Evolutionary conservation across 1,140 invertebrate species (phyloP).

Genomic region (Macrobrachium rosenbergii): DNA sequence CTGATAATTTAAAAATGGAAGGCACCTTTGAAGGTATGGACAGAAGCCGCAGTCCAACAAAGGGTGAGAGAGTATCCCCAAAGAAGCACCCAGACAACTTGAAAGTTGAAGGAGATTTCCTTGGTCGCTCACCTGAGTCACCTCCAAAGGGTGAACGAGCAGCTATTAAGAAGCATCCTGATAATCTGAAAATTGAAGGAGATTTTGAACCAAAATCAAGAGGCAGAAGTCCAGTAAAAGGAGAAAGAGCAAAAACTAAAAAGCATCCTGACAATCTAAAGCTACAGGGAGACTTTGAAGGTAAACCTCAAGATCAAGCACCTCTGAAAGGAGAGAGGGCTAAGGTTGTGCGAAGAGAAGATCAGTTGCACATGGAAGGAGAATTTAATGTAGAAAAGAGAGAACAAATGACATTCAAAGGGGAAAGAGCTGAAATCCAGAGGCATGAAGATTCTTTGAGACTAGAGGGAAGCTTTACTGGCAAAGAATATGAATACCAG

Average conservation of each 20-base stretch:
- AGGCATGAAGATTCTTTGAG: constrained; percentile 74
- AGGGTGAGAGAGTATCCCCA: constrained; percentile 64
- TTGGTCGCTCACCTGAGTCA: constrained; percentile 72
- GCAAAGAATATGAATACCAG: constrained; percentile 42
- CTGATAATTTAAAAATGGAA: constrained; percentile 66
- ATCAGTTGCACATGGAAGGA: constrained; percentile 77
- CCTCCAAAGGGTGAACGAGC: constrained; percentile 71
- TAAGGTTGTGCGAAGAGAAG: constrained; percentile 70
- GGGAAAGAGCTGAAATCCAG: constrained; percentile 72
- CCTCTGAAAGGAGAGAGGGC: constrained; percentile 57
- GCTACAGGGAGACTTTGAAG: constrained; percentile 74
- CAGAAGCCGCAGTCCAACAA: constrained; percentile 55
- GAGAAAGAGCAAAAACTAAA: constrained; percentile 60
- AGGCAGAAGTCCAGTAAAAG: constrained; percentile 57
- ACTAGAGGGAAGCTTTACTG: constrained; percentile 74
- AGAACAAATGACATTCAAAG: constrained; percentile 65
- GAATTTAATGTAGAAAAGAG: constrained; percentile 71
- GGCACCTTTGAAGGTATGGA: constrained; percentile 64
- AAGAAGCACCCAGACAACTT: constrained; percentile 66
- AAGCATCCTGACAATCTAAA: constrained; percentile 71
- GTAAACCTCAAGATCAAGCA: constrained; percentile 67
- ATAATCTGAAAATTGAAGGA: constrained; percentile 74
- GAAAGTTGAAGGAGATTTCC: constrained; percentile 67
- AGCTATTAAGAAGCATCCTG: constrained; percentile 70
- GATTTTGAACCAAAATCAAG: constrained; percentile 71